phyloP scores from a whole-genome alignment of 23 tunicate species.

The Botrylloides violaceus region DNA sequence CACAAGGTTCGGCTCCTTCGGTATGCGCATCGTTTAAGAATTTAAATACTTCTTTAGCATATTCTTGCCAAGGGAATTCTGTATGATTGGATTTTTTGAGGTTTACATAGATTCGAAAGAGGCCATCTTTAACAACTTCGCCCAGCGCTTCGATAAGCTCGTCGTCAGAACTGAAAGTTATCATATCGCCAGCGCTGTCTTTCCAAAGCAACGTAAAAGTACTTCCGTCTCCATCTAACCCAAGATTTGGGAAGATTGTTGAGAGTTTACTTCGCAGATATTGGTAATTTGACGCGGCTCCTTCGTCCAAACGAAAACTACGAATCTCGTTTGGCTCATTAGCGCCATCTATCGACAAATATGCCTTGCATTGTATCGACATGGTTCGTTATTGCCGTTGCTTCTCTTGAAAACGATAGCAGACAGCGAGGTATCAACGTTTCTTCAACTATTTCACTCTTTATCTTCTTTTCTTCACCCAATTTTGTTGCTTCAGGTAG shows the following conservation, averaged over 20 bases:
- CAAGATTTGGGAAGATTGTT: slow-evolving; percentile 17
- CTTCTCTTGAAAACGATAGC: no score
- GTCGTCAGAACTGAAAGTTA: slow-evolving; percentile 27
- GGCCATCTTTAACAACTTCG: slow-evolving; percentile 4
- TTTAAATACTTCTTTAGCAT: slow-evolving; percentile 1
- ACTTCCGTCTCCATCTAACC: background rate
- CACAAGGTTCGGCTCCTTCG: background rate
- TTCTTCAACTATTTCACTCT: no score
- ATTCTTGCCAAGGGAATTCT: slow-evolving; percentile 25
- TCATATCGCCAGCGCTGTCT: slow-evolving; percentile 18
- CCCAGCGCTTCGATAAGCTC: slow-evolving; percentile 13
- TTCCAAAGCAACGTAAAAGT: slow-evolving; percentile 1
- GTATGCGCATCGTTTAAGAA: background rate
- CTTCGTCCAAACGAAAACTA: slow-evolving; percentile 20
- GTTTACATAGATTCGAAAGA: slow-evolving; percentile 11
- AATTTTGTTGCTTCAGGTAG: no score
- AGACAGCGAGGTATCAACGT: no score
- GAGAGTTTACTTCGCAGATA: slow-evolving; percentile 11
- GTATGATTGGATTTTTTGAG: background rate
- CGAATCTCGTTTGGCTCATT: slow-evolving; percentile 14
- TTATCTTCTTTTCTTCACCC: no score
- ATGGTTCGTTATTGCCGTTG: no score
- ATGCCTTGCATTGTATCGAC: slow-evolving; percentile 24
- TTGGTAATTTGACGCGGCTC: slow-evolving; percentile 20
- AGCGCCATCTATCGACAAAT: background rate